These are phyloP conservation scores for Meteorus cinctellus DNA, from an alignment of 2,888 invertebrate species.

Conservation along the genomic window DNA sequence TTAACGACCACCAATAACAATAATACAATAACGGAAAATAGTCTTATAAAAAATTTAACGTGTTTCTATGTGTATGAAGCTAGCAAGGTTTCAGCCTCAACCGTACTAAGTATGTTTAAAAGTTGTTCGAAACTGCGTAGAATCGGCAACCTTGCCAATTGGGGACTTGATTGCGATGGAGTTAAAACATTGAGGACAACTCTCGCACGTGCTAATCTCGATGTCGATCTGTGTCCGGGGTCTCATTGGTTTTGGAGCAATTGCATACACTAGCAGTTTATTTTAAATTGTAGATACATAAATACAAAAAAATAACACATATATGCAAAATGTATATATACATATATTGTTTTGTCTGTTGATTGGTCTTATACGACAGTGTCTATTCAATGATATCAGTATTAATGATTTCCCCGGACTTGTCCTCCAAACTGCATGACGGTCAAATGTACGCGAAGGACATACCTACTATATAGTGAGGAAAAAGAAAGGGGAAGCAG, in stretches of 20 bases:
- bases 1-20: conserved; percentile 30
- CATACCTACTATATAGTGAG: neutral
- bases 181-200: conserved; percentile 64
- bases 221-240: conserved; percentile 70
- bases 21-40: conserved; percentile 48
- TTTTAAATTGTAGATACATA: neutral
- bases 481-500: conserved; percentile 18
- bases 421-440: conserved; percentile 22
- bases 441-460: neutral
- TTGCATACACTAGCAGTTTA: conserved; percentile 61
- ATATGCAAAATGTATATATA: neutral
- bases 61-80: conserved; percentile 73
- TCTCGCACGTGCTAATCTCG: conserved; percentile 66
- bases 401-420: conserved; percentile 38
- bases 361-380: conserved; percentile 16
- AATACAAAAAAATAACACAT: neutral
- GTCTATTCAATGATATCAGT: conserved; percentile 36
- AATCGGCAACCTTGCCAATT: conserved; percentile 72
- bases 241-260: conserved; percentile 73
- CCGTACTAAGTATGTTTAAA: conserved; percentile 67
- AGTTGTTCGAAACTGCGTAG: conserved; percentile 65
- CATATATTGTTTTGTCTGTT: neutral
- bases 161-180: conserved; percentile 70
- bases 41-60: conserved; percentile 63
- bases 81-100: conserved; percentile 65